A percentile compares a stretch with the other conserved stretches of the same genome.
Evolutionary conservation across 2,113 vertebrate genomes (phyloP).

Genomic region (Lepus americanus): DNA sequence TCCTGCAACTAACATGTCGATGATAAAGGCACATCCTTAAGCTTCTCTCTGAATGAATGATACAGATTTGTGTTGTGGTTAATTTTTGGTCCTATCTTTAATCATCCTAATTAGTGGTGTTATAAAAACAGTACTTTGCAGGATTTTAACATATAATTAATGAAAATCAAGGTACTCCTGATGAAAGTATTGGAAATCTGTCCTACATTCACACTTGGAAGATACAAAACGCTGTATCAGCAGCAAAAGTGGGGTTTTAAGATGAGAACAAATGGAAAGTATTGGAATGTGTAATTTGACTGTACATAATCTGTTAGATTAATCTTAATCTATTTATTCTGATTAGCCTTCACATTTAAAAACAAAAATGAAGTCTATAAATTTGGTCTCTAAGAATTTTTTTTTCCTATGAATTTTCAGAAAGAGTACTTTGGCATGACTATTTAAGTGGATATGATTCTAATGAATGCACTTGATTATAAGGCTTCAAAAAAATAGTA

Average conservation of each 20-base stretch:
- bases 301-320: not conserved
- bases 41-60: not conserved
- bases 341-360: not conserved
- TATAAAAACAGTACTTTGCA: not conserved
- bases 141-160: not conserved
- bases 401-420: not conserved
- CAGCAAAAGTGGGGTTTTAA: not conserved
- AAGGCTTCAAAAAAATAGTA: not conserved
- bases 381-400: not conserved
- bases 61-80: not conserved
- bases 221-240: not conserved
- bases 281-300: not conserved
- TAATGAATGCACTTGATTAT: not conserved
- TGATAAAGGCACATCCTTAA: not conserved
- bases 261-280: not conserved
- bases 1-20: not conserved
- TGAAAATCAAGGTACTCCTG: not conserved
- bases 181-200: not conserved
- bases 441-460: not conserved
- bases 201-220: not conserved
- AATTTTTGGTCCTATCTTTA: slow-evolving; percentile 23
- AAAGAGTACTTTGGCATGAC: not conserved
- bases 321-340: slow-evolving; percentile 4
- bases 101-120: not conserved
- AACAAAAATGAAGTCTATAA: not conserved